Evolutionary conservation across 2,113 vertebrate genomes (phyloP).

Genomic region (Hydrochoerus hydrochaeris): DNA sequence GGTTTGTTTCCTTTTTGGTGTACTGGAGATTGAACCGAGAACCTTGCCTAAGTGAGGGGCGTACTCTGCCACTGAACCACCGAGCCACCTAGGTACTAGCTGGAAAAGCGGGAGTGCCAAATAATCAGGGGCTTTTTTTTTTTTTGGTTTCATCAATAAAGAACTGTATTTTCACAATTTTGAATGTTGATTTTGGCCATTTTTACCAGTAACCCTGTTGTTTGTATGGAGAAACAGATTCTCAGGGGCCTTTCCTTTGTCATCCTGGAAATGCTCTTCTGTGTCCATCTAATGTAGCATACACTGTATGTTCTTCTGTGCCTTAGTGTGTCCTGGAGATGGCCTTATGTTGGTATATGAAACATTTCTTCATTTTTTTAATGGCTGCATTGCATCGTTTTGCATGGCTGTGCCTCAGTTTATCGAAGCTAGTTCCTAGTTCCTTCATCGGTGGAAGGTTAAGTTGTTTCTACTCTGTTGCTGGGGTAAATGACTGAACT

Average conservation of each 20-base stretch:
- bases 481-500: background rate
- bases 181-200: background rate
- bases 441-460: background rate
- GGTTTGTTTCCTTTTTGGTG: background rate
- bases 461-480: background rate
- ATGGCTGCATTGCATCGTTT: background rate
- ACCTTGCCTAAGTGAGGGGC: background rate
- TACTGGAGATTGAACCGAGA: background rate
- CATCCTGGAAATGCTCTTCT: background rate
- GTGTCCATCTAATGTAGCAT: no score
- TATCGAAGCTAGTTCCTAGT: background rate
- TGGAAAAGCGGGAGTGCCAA: background rate
- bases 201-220: background rate
- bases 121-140: background rate
- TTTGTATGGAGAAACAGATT: background rate
- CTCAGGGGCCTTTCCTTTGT: background rate
- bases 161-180: background rate
- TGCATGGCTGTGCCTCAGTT: background rate
- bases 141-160: background rate
- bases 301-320: rapidly evolving
- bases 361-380: background rate
- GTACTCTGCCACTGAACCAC: background rate
- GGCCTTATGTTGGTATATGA: background rate
- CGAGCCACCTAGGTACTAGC: background rate
- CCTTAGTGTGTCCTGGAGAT: background rate